phyloP scores from a whole-genome alignment of 1,140 invertebrate genomes.

The Caerostris darwini region DNA sequence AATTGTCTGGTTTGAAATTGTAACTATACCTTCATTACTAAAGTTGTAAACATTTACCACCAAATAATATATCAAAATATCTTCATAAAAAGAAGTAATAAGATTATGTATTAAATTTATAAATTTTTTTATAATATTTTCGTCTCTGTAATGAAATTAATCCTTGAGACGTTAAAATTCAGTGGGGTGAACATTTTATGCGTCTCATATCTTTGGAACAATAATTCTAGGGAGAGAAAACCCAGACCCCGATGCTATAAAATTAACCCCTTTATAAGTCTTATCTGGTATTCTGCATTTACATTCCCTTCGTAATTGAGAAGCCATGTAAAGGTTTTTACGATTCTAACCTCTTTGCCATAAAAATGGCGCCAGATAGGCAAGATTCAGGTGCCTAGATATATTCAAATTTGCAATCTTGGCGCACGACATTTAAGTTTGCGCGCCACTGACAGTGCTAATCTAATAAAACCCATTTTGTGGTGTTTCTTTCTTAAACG shows the following conservation, averaged over 20 bases:
- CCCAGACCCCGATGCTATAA: neutral
- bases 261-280: neutral
- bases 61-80: no score
- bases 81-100: neutral
- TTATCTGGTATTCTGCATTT: neutral
- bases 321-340: neutral
- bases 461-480: slow-evolving; percentile 57
- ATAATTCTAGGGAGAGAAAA: neutral
- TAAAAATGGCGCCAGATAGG: neutral
- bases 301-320: neutral
- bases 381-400: no score
- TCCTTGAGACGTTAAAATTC: neutral
- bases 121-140: neutral
- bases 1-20: no score
- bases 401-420: neutral
- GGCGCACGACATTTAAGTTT: neutral
- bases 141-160: neutral
- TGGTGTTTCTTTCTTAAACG: slow-evolving; percentile 64
- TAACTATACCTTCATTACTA: no score
- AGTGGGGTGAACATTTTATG: neutral
- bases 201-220: neutral
- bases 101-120: neutral
- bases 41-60: no score
- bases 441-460: neutral
- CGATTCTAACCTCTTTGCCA: neutral